A percentile compares a stretch with the other conserved stretches of the same genome.
phyloP scores from a whole-genome alignment of 2,797 vertebrate species.

The Rhynchonycteris naso region DNA sequence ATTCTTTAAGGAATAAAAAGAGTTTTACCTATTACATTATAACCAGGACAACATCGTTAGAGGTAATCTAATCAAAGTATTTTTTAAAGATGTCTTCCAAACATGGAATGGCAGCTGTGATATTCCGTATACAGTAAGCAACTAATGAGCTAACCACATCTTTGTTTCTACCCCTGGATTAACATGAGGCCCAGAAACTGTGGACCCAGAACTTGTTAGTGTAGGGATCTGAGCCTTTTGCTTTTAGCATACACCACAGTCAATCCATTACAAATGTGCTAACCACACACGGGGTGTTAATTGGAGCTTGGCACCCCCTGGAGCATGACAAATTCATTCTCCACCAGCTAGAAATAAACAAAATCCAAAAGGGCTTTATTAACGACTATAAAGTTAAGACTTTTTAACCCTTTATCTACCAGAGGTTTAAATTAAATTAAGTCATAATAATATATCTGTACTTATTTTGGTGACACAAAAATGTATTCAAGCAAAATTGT shows the following conservation, averaged over 20 bases:
- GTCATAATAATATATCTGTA: neutral
- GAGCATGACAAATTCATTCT: constrained; percentile 71
- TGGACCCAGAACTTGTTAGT: neutral
- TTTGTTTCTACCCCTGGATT: neutral
- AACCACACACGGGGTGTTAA: constrained; percentile 63
- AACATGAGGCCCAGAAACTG: neutral
- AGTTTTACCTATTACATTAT: neutral
- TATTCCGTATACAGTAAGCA: neutral
- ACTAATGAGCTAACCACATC: neutral
- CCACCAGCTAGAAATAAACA: constrained; percentile 65
- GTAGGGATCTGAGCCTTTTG: neutral
- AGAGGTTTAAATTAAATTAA: constrained; percentile 22
- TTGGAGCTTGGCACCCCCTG: constrained; percentile 57
- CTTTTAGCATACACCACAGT: neutral
- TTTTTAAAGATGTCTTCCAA: neutral
- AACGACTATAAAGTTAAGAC: constrained; percentile 19
- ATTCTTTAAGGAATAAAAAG: neutral
- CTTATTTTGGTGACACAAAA: neutral
- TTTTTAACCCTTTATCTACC: constrained; percentile 11
- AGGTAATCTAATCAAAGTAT: neutral
- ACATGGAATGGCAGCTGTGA: neutral
- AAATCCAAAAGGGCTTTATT: constrained; percentile 37
- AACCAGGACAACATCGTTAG: neutral
- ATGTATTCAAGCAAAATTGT: neutral
- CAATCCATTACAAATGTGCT: constrained; percentile 56